Evolutionary conservation across 2,113 vertebrate genomes (phyloP).

Genomic region (Meleagris gallopavo): DNA sequence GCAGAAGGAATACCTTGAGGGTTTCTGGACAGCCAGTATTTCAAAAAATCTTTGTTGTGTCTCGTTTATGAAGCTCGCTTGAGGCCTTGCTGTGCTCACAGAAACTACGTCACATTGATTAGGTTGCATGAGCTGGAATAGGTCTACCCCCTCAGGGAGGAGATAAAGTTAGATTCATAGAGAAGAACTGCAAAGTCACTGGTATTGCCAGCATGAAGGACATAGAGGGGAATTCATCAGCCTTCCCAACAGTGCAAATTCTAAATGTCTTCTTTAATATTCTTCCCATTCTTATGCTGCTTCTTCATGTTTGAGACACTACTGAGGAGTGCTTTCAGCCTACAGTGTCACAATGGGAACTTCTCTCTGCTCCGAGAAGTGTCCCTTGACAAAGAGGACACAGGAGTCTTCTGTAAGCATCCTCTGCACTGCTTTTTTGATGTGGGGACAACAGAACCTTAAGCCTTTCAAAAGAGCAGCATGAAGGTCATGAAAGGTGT

Average conservation of each 20-base stretch:
- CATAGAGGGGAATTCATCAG: not conserved
- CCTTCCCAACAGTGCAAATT: not conserved
- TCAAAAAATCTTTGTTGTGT: not conserved
- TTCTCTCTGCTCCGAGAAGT: not conserved
- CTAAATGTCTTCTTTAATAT: not conserved
- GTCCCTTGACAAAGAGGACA: not conserved
- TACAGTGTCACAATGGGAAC: not conserved
- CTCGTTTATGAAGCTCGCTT: not conserved
- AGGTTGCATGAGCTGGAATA: not conserved
- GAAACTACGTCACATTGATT: not conserved
- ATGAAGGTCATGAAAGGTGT: not conserved
- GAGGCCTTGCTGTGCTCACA: not conserved
- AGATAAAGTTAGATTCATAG: not conserved
- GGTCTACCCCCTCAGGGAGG: not conserved
- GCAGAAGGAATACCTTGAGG: not conserved
- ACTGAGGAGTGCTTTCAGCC: not conserved
- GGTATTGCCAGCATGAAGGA: not conserved
- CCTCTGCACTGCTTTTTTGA: not conserved
- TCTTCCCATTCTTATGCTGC: not conserved
- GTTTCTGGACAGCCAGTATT: not conserved
- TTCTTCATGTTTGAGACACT: not conserved
- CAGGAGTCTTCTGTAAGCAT: not conserved
- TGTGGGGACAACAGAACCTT: not conserved
- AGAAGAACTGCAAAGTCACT: rapidly evolving
- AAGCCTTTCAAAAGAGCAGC: not conserved